Conservation (phyloP, 2,888 invertebrate species). For the Hypomecis punctinalis region DNA sequence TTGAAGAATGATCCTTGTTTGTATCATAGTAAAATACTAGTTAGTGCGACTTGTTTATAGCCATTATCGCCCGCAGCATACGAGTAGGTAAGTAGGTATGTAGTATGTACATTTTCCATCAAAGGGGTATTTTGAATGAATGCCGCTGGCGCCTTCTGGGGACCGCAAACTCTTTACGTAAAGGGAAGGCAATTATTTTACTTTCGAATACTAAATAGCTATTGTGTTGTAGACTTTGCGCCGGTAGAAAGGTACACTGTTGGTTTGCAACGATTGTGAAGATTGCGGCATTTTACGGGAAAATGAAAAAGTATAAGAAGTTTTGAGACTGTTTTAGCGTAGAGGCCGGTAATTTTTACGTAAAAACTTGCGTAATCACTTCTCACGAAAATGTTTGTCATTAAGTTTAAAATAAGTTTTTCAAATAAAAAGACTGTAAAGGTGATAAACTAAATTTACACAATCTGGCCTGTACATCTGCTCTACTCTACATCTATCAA, state of each 20-base stretch:
- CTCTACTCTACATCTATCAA: too few species aligned
- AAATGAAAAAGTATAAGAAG: background rate
- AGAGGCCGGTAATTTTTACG: too few species aligned
- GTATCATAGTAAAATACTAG: too few species aligned
- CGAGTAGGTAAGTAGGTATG: slow-evolving; percentile 21
- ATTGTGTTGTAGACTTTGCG: slow-evolving; percentile 41
- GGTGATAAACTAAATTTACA: too few species aligned
- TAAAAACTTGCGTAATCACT: too few species aligned
- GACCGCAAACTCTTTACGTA: slow-evolving; percentile 46
- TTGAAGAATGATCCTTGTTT: too few species aligned
- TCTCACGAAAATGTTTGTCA: too few species aligned
- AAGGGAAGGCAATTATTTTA: slow-evolving; percentile 43
- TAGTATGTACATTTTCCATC: slow-evolving; percentile 74
- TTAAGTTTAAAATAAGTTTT: too few species aligned
- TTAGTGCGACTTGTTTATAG: slow-evolving; percentile 63
- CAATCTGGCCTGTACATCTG: too few species aligned
- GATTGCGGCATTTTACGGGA: slow-evolving; percentile 25
- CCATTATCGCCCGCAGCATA: slow-evolving; percentile 53
- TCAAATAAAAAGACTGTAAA: too few species aligned
- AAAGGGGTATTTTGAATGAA: slow-evolving; percentile 58
- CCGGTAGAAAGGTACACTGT: slow-evolving; percentile 33
- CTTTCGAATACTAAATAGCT: slow-evolving; percentile 44
- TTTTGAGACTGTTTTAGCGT: too few species aligned
- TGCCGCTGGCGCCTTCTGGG: slow-evolving; percentile 51
- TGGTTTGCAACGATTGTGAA: slow-evolving; percentile 28